phyloP scores from a whole-genome alignment of 2,888 invertebrate species.

The Torymus texanus region DNA sequence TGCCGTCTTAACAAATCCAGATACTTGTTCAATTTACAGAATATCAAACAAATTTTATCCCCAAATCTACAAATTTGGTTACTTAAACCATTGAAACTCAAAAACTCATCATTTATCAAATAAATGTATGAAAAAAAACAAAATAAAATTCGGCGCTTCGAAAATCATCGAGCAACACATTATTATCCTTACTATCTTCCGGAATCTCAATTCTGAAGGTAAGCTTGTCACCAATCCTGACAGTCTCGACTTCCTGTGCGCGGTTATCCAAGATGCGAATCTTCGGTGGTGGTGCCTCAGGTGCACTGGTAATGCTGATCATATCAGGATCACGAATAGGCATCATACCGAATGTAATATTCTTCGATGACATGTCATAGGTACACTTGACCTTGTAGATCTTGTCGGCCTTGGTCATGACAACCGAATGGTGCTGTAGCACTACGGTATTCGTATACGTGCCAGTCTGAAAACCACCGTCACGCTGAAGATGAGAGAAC shows the following conservation, averaged over 20 bases:
- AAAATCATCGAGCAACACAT: no score
- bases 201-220: constrained; percentile 97
- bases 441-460: constrained; percentile 96
- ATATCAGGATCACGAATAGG: constrained; percentile 97
- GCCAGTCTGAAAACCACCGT: constrained; percentile 82
- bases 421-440: constrained; percentile 95
- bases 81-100: no score
- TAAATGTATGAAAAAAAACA: no score
- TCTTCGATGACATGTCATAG: constrained; percentile 96
- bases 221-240: constrained; percentile 94
- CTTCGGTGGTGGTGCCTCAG: constrained; percentile 95
- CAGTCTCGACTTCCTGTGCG: constrained; percentile 93
- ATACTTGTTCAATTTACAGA: no score
- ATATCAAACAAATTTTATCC: no score
- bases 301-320: constrained; percentile 96
- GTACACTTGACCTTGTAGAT: constrained; percentile 98
- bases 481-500: constrained; percentile 66
- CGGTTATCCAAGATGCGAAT: constrained; percentile 93
- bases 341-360: constrained; percentile 98
- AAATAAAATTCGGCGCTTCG: background rate
- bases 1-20: no score
- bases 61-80: no score
- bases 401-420: constrained; percentile 97
- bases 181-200: constrained; percentile 87
- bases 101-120: no score